Conservation (phyloP, 2,113 vertebrate species). For the Hemiscyllium ocellatum region DNA sequence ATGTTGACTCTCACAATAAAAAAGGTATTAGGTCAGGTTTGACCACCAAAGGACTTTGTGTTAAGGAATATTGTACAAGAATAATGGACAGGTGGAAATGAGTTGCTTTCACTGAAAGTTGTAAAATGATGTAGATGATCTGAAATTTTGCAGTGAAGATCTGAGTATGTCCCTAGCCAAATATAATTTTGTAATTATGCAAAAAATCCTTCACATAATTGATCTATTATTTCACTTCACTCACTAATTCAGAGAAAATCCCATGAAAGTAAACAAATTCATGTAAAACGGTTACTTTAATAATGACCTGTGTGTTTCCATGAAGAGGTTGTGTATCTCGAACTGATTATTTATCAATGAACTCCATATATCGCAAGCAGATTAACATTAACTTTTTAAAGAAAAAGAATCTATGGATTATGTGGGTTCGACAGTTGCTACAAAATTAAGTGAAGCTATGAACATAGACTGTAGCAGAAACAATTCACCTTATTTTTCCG, state of each 20-base stretch:
- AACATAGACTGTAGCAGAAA: not conserved
- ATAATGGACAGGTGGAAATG: not conserved
- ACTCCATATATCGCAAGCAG: not conserved
- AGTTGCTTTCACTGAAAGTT: not conserved
- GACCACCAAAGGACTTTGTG: not conserved
- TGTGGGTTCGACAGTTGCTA: not conserved
- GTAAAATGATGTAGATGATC: not conserved
- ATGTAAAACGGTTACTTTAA: not conserved
- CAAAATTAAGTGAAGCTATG: not conserved
- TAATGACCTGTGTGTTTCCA: not conserved
- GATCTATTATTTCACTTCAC: not conserved
- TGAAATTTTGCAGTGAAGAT: not conserved
- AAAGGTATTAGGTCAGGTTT: not conserved
- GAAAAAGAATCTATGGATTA: not conserved
- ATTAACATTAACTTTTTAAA: not conserved
- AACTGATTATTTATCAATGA: slow-evolving; percentile 1
- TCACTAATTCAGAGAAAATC: not conserved
- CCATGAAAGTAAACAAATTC: not conserved
- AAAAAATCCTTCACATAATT: not conserved
- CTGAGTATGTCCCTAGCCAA: not conserved
- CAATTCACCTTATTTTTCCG: slow-evolving; percentile 10
- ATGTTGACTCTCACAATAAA: not conserved
- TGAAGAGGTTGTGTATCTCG: not conserved
- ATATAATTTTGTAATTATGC: not conserved
- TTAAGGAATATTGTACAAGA: not conserved